Percentiles rank a stretch among this genome's conserved stretches.
These are phyloP conservation scores for Mya arenaria DNA, from an alignment of 1,140 invertebrate genomes.

Conservation along the genomic window DNA sequence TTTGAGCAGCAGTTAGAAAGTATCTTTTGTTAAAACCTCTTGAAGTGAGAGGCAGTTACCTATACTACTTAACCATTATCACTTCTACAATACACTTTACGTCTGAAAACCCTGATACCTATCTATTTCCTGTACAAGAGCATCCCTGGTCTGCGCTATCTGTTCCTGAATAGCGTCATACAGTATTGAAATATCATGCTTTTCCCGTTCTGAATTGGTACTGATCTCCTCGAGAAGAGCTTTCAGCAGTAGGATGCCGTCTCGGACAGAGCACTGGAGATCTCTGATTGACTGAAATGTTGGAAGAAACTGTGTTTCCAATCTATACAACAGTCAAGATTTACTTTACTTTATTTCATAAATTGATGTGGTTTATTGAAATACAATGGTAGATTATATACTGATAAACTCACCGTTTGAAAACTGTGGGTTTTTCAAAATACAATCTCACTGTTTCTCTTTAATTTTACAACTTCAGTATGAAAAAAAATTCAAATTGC, in stretches of 20 bases:
- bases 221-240: slow-evolving; percentile 70
- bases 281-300: slow-evolving; percentile 69
- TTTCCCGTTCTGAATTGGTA: slow-evolving; percentile 66
- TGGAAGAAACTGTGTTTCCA: too few species aligned
- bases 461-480: too few species aligned
- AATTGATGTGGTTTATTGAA: too few species aligned
- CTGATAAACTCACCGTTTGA: too few species aligned
- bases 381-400: too few species aligned
- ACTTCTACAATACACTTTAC: not conserved
- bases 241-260: slow-evolving; percentile 66
- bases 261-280: slow-evolving; percentile 70
- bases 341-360: too few species aligned
- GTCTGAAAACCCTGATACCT: too few species aligned
- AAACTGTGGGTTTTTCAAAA: too few species aligned
- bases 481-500: too few species aligned
- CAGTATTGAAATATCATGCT: slow-evolving; percentile 60
- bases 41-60: not conserved
- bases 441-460: too few species aligned
- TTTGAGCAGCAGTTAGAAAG: too few species aligned
- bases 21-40: not conserved
- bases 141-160: slow-evolving; percentile 64
- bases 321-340: too few species aligned
- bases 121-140: slow-evolving; percentile 68
- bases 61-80: not conserved
- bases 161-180: slow-evolving; percentile 65